phyloP scores from a whole-genome alignment of 2,888 invertebrate species.

The Orchesella flavescens region DNA sequence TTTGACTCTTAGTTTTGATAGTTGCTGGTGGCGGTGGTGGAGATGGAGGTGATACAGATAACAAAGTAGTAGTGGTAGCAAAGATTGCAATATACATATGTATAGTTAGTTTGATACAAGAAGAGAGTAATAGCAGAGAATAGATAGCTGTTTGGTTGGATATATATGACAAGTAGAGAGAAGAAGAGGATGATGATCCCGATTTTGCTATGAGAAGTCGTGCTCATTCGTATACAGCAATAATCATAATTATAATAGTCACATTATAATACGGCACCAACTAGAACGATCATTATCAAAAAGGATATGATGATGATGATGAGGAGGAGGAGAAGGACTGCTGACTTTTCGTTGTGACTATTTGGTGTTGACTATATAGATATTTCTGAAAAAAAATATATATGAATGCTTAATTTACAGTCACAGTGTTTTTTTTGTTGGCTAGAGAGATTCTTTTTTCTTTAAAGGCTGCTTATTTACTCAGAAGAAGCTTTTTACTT shows the following conservation, averaged over 20 bases:
- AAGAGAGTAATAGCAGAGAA: too few species aligned
- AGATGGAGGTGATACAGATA: too few species aligned
- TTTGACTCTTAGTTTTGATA: too few species aligned
- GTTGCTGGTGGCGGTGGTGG: too few species aligned
- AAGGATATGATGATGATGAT: constrained; percentile 43
- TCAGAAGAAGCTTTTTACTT: not conserved
- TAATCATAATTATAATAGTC: constrained; percentile 64
- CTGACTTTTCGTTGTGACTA: too few species aligned
- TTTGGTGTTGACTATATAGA: too few species aligned
- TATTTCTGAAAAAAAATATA: too few species aligned
- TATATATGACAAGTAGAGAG: not conserved
- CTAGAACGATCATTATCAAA: constrained; percentile 59
- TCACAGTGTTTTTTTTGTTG: not conserved
- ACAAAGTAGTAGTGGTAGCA: too few species aligned
- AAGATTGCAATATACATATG: too few species aligned
- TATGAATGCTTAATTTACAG: constrained; percentile 2
- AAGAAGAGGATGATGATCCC: constrained; percentile 52
- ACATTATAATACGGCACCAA: constrained; percentile 49
- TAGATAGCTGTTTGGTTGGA: too few species aligned
- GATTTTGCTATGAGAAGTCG: constrained; percentile 53
- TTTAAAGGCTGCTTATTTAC: not conserved
- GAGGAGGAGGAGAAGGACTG: constrained; percentile 11
- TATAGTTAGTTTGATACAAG: too few species aligned
- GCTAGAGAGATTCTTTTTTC: not conserved
- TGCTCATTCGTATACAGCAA: constrained; percentile 54